Evolutionary conservation across 2,888 invertebrate species (phyloP), one percentile per base, ranked within the genome.

Genomic region (Spodoptera picta): DNA sequence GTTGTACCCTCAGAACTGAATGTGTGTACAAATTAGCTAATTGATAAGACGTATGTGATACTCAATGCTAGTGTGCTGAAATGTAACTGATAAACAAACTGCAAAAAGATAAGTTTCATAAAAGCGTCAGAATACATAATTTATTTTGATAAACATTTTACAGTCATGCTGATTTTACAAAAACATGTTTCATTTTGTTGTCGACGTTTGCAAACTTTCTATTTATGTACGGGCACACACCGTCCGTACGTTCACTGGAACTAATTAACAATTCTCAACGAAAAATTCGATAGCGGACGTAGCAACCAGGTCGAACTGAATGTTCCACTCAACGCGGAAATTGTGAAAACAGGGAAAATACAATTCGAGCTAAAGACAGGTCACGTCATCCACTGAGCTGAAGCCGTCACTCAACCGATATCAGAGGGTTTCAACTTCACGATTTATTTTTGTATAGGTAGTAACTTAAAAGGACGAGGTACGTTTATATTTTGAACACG

Each of bases 251-350:
- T 24, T 12, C 64, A 47, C 42, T 48, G 43, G 36, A 47, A 50
- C 44, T 69, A 50, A 56, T 52, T 63, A 71, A 59, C 49, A 63
- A 59, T 64, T 64, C 23, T 27, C n/a, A 55, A 55, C 48, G 46
- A 60, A 73, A 70, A 79, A 81, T 83, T 77, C 74, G 76, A 81
- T 81, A 80, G 79, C 67, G 71, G 79, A 55, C 49, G 50, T 56
- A 47, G 10, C 65, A 80, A 80, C 80, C 81, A 82, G 79, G 73
- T 87, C 80, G 80, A 66, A 70, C 66, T 77, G 81, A 83, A 86
- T 87, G 83, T 83, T 82, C 81, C 82, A 85, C 83, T 87, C 82
- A 83, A 86, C 84, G 83, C 80, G 80, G 75, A 84, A 86, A 86
- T 82, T 83, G 78, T 73, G 69, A 84, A 83, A 87, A 81, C 78